Base-by-base conservation (phyloP, 2,888 invertebrate species). In the Sussaba pulchella region DNA sequence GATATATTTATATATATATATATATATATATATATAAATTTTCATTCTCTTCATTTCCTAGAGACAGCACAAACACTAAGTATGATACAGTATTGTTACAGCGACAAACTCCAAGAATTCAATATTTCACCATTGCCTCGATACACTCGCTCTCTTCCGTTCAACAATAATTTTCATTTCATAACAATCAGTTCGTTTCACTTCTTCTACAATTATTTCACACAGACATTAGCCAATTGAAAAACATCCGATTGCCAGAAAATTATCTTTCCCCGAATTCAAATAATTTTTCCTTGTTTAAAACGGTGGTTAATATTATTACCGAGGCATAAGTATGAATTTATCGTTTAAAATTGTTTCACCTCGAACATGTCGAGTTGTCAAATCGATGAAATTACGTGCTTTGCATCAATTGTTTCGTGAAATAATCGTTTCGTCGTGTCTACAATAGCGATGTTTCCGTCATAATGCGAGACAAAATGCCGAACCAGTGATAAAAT, bases 51-150 rank as follows among this genome's bases (percentile, higher is more conserved):
- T 75, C 72, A 82, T 79, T 83, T 87, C 75, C 89, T 88, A 89
- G 80, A 88, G 88, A 89, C 89, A 88, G 89, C 90, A 89, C 89
- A 87, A 88, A 89, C 89, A 90, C 84, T 82, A 82, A 89, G 64
- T 89, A 90, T 90, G 72, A 85, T 90, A 89, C 90, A 90, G 78
- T 87, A 88, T 89, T 78, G 76, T 87, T 89, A 88, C 87, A 88
- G 82, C 67, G 83, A 84, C 83, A 81, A 82, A 78, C 82, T 75
- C 66, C 64, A 61, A 59, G 61, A 57, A 57, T 78, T 67, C 6
- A 61, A 59, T 67, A n/a, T 67, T 17, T 59, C 21, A 39, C 12
- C 39, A 19, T 39, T 50, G 57, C 64, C 14, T 57, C 54, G 61
- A 47, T 54, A 59, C 47, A 61, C 72, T 64, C 50, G 12, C 43